Evolutionary conservation across 2,797 vertebrate species (phyloP).

Genomic region (Furcifer pardalis): DNA sequence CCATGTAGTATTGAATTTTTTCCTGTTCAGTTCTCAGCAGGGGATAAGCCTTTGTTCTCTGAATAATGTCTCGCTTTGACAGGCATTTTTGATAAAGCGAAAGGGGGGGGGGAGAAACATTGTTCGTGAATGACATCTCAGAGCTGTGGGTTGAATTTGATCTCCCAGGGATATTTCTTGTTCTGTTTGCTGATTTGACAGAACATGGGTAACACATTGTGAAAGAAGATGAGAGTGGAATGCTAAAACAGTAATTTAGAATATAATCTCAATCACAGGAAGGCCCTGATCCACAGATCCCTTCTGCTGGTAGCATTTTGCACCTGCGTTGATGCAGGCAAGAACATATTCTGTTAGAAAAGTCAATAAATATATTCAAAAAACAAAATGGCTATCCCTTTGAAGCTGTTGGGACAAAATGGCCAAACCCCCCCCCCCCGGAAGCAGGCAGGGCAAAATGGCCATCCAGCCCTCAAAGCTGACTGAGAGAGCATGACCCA

Average conservation of each 20-base stretch:
- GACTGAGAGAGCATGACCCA: too few relatives aligned
- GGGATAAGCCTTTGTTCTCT: slow-evolving; percentile 58
- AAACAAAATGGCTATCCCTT: too few relatives aligned
- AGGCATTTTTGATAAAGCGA: slow-evolving; percentile 60
- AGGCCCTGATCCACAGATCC: background rate
- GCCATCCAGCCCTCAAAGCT: too few relatives aligned
- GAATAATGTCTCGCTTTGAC: slow-evolving; percentile 60
- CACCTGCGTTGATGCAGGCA: background rate
- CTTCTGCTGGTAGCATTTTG: too few relatives aligned
- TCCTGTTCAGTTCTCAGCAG: slow-evolving; percentile 47
- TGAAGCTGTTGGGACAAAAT: too few relatives aligned
- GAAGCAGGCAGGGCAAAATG: too few relatives aligned
- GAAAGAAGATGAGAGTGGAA: slow-evolving; percentile 67
- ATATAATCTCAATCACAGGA: slow-evolving; percentile 60
- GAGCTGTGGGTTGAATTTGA: slow-evolving; percentile 64
- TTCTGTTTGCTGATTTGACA: slow-evolving; percentile 71
- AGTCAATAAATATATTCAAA: too few relatives aligned
- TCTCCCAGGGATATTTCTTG: slow-evolving; percentile 68
- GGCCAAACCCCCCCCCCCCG: too few relatives aligned
- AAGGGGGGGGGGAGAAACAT: slow-evolving; percentile 55
- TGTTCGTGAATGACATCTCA: slow-evolving; percentile 67
- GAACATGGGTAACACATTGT: slow-evolving; percentile 61
- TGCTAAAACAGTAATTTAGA: slow-evolving; percentile 73
- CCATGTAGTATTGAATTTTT: slow-evolving; percentile 32
- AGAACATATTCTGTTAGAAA: background rate